These are phyloP conservation scores for Chrysodeixis includens DNA, from an alignment of 2,888 invertebrate genomes.

Conservation along the genomic window DNA sequence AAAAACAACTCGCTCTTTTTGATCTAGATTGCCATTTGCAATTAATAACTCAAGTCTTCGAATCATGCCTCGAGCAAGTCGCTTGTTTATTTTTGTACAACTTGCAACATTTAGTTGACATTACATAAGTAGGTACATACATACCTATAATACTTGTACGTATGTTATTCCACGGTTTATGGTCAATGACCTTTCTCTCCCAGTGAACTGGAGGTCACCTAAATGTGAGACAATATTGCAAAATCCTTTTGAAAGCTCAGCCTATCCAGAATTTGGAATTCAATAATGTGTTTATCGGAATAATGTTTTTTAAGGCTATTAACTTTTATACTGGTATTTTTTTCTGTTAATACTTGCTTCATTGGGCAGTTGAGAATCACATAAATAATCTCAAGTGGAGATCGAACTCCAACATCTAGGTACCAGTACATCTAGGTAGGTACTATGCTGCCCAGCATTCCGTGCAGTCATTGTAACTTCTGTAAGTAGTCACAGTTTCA, in stretches of 20 bases:
- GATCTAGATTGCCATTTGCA: constrained; percentile 13
- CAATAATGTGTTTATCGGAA: background rate
- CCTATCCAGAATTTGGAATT: background rate
- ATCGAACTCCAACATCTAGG: no score
- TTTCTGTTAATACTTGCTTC: no score
- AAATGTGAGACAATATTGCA: constrained; percentile 19
- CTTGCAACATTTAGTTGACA: constrained; percentile 26
- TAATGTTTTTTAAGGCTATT: no score
- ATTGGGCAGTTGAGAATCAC: no score
- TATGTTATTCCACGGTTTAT: constrained; percentile 34
- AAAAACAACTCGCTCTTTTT: background rate
- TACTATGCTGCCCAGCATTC: no score
- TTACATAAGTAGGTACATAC: constrained; percentile 38
- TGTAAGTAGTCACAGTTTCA: no score
- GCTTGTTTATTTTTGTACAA: constrained; percentile 43
- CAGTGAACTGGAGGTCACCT: constrained; percentile 28
- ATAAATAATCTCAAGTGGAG: no score
- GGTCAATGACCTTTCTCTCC: constrained; percentile 57
- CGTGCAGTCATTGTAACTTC: no score
- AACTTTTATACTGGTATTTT: no score
- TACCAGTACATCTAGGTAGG: no score
- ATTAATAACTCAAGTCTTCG: constrained; percentile 25
- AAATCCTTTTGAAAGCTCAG: constrained; percentile 9
- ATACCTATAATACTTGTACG: no score
- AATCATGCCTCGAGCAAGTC: constrained; percentile 21